Evolutionary conservation across 2,113 vertebrate species (phyloP).

Genomic region (Pollimyrus isidori): DNA sequence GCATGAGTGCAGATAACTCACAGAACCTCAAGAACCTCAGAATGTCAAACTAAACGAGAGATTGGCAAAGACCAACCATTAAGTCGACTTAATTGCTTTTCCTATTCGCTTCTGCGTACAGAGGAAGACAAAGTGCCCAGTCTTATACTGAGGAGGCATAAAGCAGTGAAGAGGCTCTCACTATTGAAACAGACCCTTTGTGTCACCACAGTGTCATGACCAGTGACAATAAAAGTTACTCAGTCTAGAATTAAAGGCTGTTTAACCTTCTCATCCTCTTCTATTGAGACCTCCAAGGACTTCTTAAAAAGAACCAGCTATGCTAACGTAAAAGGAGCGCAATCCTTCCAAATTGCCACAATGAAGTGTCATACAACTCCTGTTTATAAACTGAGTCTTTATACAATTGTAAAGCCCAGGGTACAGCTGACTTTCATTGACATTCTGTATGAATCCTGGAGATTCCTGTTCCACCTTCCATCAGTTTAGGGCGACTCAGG

Average conservation of each 20-base stretch:
- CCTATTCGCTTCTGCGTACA: neutral
- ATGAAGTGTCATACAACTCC: neutral
- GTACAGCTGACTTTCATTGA: neutral
- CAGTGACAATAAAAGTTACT: constrained; percentile 5
- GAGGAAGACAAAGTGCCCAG: neutral
- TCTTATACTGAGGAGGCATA: neutral
- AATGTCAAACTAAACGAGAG: neutral
- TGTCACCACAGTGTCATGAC: neutral
- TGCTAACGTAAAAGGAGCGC: neutral
- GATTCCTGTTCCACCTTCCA: neutral
- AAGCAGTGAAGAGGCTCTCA: neutral
- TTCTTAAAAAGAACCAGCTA: neutral
- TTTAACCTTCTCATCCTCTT: constrained; percentile 1
- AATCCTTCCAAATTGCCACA: neutral
- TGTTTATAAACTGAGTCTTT: neutral
- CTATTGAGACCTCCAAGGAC: too few species aligned
- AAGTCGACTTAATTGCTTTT: neutral
- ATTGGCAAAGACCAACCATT: neutral
- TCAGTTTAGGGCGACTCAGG: neutral
- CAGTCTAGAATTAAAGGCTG: neutral
- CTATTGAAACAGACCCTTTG: neutral
- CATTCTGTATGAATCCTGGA: neutral
- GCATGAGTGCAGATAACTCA: neutral
- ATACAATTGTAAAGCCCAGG: neutral
- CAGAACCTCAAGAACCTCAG: neutral